Percentiles rank a stretch among this genome's conserved stretches.
These are phyloP conservation scores for Drosophila villosipedis DNA, from an alignment of 2,888 invertebrate genomes.

Conservation along the genomic window DNA sequence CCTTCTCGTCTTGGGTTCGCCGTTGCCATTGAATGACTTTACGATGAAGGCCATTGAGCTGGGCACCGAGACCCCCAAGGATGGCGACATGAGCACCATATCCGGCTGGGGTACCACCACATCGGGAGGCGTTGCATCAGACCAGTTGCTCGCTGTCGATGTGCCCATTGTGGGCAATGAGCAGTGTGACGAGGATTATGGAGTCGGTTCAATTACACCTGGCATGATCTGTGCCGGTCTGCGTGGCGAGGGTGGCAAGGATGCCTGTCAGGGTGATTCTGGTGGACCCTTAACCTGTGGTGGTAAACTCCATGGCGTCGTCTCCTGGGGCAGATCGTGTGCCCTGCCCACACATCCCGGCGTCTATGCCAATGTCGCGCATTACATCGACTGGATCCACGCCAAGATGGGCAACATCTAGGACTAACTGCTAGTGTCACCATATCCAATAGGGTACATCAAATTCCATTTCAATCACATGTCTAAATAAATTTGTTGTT, in stretches of 20 bases:
- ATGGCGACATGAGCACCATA: conserved; percentile 59
- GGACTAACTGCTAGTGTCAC: not conserved
- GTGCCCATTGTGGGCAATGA: conserved; percentile 73
- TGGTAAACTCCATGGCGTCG: conserved; percentile 72
- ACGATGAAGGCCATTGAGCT: conserved; percentile 73
- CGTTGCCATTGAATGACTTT: conserved; percentile 74
- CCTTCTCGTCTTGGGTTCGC: conserved; percentile 75
- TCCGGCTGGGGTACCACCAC: conserved; percentile 79
- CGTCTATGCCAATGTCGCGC: conserved; percentile 74
- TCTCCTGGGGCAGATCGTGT: conserved; percentile 81
- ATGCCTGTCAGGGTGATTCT: conserved; percentile 82
- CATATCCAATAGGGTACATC: not conserved
- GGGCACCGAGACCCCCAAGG: conserved; percentile 44
- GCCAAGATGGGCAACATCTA: conserved; percentile 18
- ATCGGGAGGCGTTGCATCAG: conserved; percentile 57
- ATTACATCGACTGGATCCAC: conserved; percentile 64
- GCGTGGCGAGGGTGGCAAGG: conserved; percentile 73
- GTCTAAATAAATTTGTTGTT: conserved; percentile 39
- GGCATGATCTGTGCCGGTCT: conserved; percentile 82
- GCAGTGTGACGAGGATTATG: conserved; percentile 67
- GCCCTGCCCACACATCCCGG: conserved; percentile 75
- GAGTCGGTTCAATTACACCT: conserved; percentile 55
- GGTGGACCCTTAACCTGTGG: conserved; percentile 78
- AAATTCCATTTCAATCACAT: conserved; percentile 38
- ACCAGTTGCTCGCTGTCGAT: conserved; percentile 69